Percentiles rank a stretch among this genome's conserved stretches.
phyloP scores from a whole-genome alignment of 2,113 vertebrate genomes.

The Tupaia chinensis region DNA sequence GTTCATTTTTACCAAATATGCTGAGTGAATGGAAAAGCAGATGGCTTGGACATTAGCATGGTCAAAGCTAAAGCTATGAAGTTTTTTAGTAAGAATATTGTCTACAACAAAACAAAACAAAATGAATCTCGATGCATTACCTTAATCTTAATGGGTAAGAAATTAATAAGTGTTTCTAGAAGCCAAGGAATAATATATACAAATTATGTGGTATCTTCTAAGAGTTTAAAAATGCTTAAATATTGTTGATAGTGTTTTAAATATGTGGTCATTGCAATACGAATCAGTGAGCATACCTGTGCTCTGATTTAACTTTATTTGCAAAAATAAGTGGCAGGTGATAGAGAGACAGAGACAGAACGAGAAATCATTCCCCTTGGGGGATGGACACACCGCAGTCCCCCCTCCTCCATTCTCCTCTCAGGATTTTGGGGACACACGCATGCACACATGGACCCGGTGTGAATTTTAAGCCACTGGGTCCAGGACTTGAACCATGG shows the following conservation, averaged over 20 bases:
- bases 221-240: conserved; percentile 1
- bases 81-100: background rate
- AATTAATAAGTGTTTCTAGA: conserved; percentile 23
- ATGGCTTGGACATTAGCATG: background rate
- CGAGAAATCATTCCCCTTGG: too few relatives aligned
- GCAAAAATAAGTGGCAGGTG: background rate
- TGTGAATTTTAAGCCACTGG: too few relatives aligned
- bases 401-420: too few relatives aligned
- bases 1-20: background rate
- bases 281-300: background rate
- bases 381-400: too few relatives aligned
- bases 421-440: too few relatives aligned
- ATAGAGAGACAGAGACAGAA: background rate
- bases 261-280: background rate
- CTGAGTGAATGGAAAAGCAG: background rate
- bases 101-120: background rate
- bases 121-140: background rate
- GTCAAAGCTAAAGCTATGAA: conserved; percentile 9
- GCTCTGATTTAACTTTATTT: conserved; percentile 29
- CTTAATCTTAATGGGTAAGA: conserved; percentile 3
- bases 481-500: too few relatives aligned
- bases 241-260: conserved; percentile 7
- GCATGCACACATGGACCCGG: too few relatives aligned
- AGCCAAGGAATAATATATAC: background rate
- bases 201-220: background rate